Percentiles rank a stretch among this genome's conserved stretches.
These are phyloP conservation scores for Scaptomyza cyrtandrae DNA, from an alignment of 2,888 invertebrate genomes.

Conservation along the genomic window DNA sequence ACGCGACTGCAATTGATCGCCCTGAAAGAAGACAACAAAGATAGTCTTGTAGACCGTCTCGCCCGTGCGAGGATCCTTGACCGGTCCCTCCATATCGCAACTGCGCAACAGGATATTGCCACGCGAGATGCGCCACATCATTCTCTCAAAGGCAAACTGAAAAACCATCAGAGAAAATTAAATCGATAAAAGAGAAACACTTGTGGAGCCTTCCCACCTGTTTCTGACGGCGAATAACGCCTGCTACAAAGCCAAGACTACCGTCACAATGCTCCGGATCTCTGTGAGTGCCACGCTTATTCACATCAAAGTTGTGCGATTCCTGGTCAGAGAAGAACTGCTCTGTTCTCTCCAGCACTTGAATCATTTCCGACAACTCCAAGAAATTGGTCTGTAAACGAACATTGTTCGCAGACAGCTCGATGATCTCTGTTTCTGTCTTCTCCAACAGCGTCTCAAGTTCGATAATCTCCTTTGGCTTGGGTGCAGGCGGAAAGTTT, in stretches of 20 bases:
- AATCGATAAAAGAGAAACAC: too few species aligned
- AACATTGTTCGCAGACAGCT: slow-evolving; percentile 96
- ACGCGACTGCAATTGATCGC: slow-evolving; percentile 92
- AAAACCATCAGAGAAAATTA: neutral
- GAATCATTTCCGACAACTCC: slow-evolving; percentile 94
- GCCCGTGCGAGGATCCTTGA: slow-evolving; percentile 90
- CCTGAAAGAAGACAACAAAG: slow-evolving; percentile 92
- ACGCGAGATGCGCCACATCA: slow-evolving; percentile 94
- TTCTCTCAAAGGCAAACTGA: slow-evolving; percentile 92
- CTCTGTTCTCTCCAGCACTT: slow-evolving; percentile 96
- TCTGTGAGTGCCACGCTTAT: slow-evolving; percentile 90
- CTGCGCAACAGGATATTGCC: slow-evolving; percentile 93
- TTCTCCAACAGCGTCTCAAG: slow-evolving; percentile 94
- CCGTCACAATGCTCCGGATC: slow-evolving; percentile 85
- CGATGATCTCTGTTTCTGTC: slow-evolving; percentile 96
- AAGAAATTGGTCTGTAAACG: slow-evolving; percentile 95
- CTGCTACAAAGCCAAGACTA: slow-evolving; percentile 89
- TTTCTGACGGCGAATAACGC: slow-evolving; percentile 92
- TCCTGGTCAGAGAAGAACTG: slow-evolving; percentile 82
- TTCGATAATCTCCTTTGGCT: slow-evolving; percentile 91
- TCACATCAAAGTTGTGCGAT: slow-evolving; percentile 76
- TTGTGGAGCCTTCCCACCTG: slow-evolving; percentile 15
- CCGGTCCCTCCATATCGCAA: slow-evolving; percentile 89
- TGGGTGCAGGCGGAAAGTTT: slow-evolving; percentile 88
- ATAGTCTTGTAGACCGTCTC: slow-evolving; percentile 91